These are phyloP conservation scores for Xestia ashworthii DNA, from an alignment of 2,888 invertebrate genomes.

Conservation along the genomic window DNA sequence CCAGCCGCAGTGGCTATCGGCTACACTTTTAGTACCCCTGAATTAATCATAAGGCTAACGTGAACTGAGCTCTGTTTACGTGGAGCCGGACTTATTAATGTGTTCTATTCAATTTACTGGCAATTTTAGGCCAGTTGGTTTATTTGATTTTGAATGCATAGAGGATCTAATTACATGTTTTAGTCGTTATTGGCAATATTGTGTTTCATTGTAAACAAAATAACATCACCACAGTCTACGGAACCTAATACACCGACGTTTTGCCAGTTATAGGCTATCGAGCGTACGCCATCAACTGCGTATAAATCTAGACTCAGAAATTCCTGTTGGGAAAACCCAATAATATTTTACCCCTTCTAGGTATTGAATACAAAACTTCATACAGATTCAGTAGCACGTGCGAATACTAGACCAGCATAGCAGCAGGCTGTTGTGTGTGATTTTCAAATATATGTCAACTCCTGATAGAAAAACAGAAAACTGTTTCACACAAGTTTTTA, in stretches of 20 bases:
- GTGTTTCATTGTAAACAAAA: not conserved
- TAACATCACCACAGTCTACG: not conserved
- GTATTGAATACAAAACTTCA: not conserved
- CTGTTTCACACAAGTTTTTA: not conserved
- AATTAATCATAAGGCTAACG: conserved; percentile 56
- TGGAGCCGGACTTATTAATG: conserved; percentile 38
- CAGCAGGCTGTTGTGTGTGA: not conserved
- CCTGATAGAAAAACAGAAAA: not conserved
- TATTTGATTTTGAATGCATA: not conserved
- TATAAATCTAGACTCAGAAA: not conserved
- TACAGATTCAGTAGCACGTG: not conserved
- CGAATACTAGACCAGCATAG: not conserved
- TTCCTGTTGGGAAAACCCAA: not conserved
- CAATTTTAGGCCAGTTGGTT: conserved; percentile 1
- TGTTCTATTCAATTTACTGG: conserved; percentile 24
- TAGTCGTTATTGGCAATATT: not conserved
- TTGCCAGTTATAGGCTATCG: not conserved
- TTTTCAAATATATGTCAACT: not conserved
- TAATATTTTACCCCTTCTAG: not conserved
- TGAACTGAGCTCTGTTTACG: conserved; percentile 41
- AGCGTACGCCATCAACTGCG: not conserved
- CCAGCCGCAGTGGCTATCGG: conserved; percentile 29
- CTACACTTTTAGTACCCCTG: conserved; percentile 48
- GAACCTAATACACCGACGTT: not conserved
- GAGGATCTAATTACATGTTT: not conserved